Evolutionary conservation across 2,113 vertebrate genomes (phyloP), one percentile per base, ranked within the genome.

Genomic region (Solea solea): DNA sequence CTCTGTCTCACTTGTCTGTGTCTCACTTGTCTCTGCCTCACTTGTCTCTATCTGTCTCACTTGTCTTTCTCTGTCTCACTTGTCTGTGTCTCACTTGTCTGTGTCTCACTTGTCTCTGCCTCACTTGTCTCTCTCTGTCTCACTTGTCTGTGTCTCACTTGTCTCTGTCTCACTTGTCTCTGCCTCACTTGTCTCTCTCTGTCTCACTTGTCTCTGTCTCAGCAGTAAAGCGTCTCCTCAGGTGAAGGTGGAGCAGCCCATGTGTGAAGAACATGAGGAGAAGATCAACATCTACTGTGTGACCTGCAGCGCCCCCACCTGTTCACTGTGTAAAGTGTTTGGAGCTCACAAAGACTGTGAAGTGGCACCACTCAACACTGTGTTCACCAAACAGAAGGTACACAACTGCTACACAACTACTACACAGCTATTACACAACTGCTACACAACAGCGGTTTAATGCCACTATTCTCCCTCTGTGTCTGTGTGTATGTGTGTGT

Each of bases 251-350:
- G 94, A 95, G 48, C 94, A 95, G 86, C 95, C 95, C 15, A 93
- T 94, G 94, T 98, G 97, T 0, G 96, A 95, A 53, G 94, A 96
- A 16, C 97, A 98, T 0, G 94, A 95, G 28, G 97, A 99, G 81
- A 95, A 93, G 88, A 97, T 99, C 86, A 99, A 99, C 77, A 98
- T 98, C 90, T 99, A 98, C 77, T 99, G 97, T n/a, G 76, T 96
- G 71, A 95, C 94, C 82, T 97, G 96, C 69, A 93, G 95, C 72
- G 91, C 91, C 10, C 97, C 97, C 78, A 98, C 96, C 72, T 99
- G 97, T 66, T 98, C 97, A 1, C 77, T 99, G 72, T 98, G 97
- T 72, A 99, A 99, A 80, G 95, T 99, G 81, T 99, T 99, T 12
- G 97, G 97, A 15, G 93, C 90, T 0, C 97, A 99, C 87, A 96